Evolutionary conservation across 1,140 invertebrate species (phyloP).

Genomic region (Drosophila setifemur): DNA sequence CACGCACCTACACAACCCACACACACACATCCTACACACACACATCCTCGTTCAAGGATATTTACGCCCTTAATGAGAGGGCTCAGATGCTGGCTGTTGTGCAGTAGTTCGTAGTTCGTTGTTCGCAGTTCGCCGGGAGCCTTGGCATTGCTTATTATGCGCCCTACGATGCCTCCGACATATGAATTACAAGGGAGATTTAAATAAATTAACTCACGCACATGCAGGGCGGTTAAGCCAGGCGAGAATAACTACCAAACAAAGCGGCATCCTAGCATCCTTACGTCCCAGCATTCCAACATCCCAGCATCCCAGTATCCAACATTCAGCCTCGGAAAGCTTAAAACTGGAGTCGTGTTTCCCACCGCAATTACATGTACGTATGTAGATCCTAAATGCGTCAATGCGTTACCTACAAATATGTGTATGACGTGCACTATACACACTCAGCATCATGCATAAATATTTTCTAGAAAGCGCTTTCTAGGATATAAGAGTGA

Average conservation of each 20-base stretch:
- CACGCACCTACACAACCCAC: too few species aligned
- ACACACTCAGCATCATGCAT: not conserved
- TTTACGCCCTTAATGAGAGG: conserved; percentile 3
- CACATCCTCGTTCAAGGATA: not conserved
- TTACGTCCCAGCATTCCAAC: not conserved
- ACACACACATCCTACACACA: too few species aligned
- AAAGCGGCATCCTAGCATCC: too few species aligned
- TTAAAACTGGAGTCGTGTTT: conserved; percentile 1
- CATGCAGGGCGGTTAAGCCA: conserved; percentile 5
- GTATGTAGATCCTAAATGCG: not conserved
- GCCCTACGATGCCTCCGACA: conserved; percentile 55
- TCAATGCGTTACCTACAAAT: not conserved
- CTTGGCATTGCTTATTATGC: conserved; percentile 67
- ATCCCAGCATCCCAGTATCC: not conserved
- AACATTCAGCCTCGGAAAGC: not conserved
- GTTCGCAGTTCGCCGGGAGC: not conserved
- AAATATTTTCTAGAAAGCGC: not conserved
- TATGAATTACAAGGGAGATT: conserved; percentile 78
- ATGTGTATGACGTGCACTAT: not conserved
- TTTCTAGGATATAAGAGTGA: not conserved
- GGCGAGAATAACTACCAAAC: conserved; percentile 7
- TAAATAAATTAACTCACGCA: conserved; percentile 73
- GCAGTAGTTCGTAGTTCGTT: conserved; percentile 5
- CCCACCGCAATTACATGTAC: too few species aligned
- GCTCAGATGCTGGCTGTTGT: conserved; percentile 8